A percentile compares a stretch with the other conserved stretches of the same genome.
phyloP scores from a whole-genome alignment of 37 sponge, comb jelly and placozoan genomes.

The Eunapius fragilis region DNA sequence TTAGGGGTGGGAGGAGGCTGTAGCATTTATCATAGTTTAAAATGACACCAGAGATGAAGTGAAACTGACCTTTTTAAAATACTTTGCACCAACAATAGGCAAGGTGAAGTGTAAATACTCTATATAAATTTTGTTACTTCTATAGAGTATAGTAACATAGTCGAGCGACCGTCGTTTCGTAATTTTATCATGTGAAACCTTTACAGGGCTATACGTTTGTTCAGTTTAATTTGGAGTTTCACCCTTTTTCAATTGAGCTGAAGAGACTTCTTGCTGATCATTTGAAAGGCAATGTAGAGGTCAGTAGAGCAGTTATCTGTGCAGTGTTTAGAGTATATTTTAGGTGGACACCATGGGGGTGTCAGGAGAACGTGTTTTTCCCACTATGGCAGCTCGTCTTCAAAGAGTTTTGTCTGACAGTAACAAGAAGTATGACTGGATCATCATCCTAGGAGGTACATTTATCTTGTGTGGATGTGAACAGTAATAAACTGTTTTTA shows the following conservation, averaged over 20 bases:
- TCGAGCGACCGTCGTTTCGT: too few species aligned
- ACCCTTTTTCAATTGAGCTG: background rate
- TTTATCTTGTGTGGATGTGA: too few species aligned
- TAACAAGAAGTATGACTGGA: conserved; percentile 25
- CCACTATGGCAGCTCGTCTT: conserved; percentile 22
- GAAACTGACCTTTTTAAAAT: too few species aligned
- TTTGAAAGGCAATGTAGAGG: background rate
- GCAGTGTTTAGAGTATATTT: background rate
- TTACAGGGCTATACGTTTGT: background rate
- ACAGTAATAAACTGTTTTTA: too few species aligned
- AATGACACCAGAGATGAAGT: too few species aligned
- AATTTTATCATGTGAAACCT: background rate
- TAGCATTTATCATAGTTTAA: too few species aligned
- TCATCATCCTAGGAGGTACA: conserved; percentile 28
- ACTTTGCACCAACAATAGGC: too few species aligned
- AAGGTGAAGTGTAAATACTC: too few species aligned
- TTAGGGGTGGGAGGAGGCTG: too few species aligned
- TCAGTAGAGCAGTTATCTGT: background rate
- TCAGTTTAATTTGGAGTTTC: background rate
- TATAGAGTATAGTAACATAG: too few species aligned
- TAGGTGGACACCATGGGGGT: conserved; percentile 11
- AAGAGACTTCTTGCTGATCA: background rate
- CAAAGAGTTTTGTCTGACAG: background rate
- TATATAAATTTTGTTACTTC: too few species aligned
- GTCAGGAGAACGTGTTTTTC: conserved; percentile 34